Base-by-base conservation (phyloP, 2,888 invertebrate genomes). In the Odontocolon sp. region DNA sequence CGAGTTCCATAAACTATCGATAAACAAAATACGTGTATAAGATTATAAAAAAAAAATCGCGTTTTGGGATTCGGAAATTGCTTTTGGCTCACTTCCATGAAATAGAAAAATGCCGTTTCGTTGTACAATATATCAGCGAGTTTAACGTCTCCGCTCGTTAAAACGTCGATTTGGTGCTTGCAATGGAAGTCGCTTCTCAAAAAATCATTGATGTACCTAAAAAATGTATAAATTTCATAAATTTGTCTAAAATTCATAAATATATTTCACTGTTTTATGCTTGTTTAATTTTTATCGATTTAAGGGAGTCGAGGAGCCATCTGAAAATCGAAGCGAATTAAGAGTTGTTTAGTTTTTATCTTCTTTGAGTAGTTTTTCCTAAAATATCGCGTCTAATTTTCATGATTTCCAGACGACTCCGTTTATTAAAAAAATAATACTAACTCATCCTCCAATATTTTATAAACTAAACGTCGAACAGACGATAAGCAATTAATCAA, bases 91-190 rank as follows among this genome's bases (percentile, higher is more conserved):
- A 94, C 94, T 92, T 99, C 98, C 93, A 98, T 98, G 87, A 99
- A 97, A 90, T 97, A 97, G 91, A 97, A 98, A 78, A 99, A 92
- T 70, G 97, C 95, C 77, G 95, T 94, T 91, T 98, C 97, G 91
- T 97, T 97, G 89, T 96, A 95, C 64, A 99, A 92, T 88, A 99
- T 95, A 91, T 99, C 99, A 83, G 94, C 94, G 59, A 99, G 92
- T 72, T 93, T 94, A 40, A 98, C 94, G 90, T 93, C 93, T 79
- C 95, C 94, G 89, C 94, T 94, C 4, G 97, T 97, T 81, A 98
- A 92, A 77, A 98, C 93, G 90, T 99, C 98, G 83, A 99, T 95
- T 92, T 98, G 97, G 92, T 98, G 96, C 91, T 97, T 98, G 87
- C 96, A 96, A 91, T 96, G 96, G 88, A 94, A 96, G 86, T 96